A percentile compares a stretch with the other conserved stretches of the same genome.
Evolutionary conservation across 2,113 vertebrate genomes (phyloP).

Genomic region (Neodon shergylaensis): DNA sequence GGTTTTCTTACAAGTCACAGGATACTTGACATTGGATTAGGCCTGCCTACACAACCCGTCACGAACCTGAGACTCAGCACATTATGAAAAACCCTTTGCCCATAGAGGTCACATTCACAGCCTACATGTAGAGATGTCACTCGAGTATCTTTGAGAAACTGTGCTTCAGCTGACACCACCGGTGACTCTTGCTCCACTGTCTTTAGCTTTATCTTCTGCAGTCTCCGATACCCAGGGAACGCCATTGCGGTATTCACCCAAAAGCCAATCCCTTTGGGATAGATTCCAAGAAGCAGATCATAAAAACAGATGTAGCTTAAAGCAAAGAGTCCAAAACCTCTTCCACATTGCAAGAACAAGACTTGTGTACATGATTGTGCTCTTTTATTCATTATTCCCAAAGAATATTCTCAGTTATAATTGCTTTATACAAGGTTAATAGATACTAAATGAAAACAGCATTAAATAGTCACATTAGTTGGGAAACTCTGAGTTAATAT

Average conservation of each 20-base stretch:
- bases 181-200: background rate
- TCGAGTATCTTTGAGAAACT: fast-evolving
- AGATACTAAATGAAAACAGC: background rate
- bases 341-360: background rate
- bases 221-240: background rate
- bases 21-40: background rate
- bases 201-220: background rate
- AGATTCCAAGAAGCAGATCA: background rate
- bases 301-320: background rate
- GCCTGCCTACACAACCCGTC: background rate
- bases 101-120: background rate
- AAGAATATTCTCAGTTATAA: background rate
- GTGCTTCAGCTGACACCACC: background rate
- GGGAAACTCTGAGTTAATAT: background rate
- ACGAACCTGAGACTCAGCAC: background rate
- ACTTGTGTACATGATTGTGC: background rate
- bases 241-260: background rate
- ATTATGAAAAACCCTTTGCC: background rate
- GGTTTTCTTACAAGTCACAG: background rate
- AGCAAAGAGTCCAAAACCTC: background rate
- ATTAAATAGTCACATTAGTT: background rate
- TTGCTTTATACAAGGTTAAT: background rate
- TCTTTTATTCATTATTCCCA: background rate
- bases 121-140: background rate
- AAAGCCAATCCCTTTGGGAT: background rate